Base-by-base conservation (phyloP, 2,888 invertebrate species). In the Sesamia inferens region DNA sequence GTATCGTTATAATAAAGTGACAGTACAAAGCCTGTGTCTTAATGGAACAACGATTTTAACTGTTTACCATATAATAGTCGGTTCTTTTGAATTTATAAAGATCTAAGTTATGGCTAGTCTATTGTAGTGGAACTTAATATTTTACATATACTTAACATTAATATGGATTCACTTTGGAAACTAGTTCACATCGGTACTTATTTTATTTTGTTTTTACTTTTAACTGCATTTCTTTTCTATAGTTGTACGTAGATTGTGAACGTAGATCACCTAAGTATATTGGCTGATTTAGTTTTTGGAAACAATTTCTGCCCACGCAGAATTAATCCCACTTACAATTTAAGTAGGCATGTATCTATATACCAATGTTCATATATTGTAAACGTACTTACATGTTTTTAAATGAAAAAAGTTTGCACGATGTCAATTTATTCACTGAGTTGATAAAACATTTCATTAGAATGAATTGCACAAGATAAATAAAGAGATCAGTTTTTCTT, bases 11-110 rank as follows among this genome's bases (percentile, higher is more conserved):
- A 68, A 16, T 31, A 64, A 85, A 77, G 55, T 70, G 63, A 78
- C 85, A 93, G 93, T 93, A 93, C 93, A 93, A 93, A 92, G 81
- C 83, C 84, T 83, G 93, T 93, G 93, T 93, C 93, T 93, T 93
- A 88, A 83, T 73, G 69, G 85, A 89, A 91, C 89, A 89, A 90
- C 90, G 90, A 90, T 83, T 83, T 78, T 73, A 76, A 75, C 73
- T 78, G 68, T 78, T 68, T 80, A 81, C 80, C 74, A 72, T 79
- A 72, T 58, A 81, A 71, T 78, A 81, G 63, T 71, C 63, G 51
- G 68, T 72, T 81, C 54, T 67, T 74, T 84, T 84, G 83, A 87
- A 75, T 81, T 82, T 81, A 79, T 79, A 78, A 75, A 70, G 51
- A 78, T 78, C 64, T 81, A 78, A 76, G 84, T 85, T 85, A 68